Evolutionary conservation across 2,113 vertebrate species (phyloP).

Genomic region (Donacobius atricapilla): DNA sequence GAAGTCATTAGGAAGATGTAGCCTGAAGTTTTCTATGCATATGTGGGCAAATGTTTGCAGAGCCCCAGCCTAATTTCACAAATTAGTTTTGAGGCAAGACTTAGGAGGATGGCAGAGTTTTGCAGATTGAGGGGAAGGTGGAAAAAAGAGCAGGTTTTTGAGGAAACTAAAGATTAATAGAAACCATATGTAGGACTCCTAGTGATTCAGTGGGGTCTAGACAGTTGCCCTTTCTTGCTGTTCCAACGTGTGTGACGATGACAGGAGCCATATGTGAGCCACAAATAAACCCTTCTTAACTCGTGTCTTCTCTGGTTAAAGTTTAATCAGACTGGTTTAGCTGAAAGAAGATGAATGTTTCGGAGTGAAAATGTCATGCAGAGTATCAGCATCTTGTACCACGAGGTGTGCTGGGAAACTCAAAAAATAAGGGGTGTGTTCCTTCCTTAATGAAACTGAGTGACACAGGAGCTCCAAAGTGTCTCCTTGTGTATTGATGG

Average conservation of each 20-base stretch:
- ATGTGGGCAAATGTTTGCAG: background rate
- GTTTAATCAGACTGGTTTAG: constrained; percentile 1
- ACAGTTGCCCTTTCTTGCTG: constrained; percentile 14
- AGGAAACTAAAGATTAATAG: background rate
- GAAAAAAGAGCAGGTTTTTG: background rate
- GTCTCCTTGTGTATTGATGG: background rate
- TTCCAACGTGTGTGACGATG: background rate
- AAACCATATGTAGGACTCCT: background rate
- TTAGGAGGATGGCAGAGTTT: background rate
- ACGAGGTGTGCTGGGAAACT: background rate
- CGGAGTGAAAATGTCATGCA: constrained; percentile 2
- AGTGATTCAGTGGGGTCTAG: background rate
- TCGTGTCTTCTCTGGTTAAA: background rate
- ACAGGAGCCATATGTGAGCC: background rate
- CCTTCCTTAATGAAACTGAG: background rate
- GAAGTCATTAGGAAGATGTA: background rate
- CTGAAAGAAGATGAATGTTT: background rate
- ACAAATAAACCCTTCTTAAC: constrained; percentile 8
- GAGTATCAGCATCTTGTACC: background rate
- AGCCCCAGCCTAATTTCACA: background rate
- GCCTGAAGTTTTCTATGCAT: background rate
- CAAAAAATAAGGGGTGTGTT: background rate
- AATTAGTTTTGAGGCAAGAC: background rate
- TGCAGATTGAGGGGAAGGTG: background rate
- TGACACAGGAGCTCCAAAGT: background rate